Base-by-base conservation (phyloP, 2,888 invertebrate genomes). In the Trachelus iudaicus region DNA sequence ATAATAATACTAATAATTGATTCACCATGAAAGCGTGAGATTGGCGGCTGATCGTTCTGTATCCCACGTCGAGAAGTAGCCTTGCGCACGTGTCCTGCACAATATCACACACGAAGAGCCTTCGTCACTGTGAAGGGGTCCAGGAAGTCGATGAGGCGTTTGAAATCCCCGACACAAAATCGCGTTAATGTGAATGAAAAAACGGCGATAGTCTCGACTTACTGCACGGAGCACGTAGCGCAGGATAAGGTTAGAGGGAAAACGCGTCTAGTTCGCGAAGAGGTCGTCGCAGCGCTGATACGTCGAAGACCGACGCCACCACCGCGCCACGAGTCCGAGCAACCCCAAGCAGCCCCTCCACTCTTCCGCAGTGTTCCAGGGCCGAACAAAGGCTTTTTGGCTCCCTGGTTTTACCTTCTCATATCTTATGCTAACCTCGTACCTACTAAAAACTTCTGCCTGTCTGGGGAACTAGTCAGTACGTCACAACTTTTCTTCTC, bases 201-300 rank as follows among this genome's bases (percentile, higher is more conserved):
- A 33, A 31, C 71, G 31, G 15, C 71, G 31, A 33, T 9, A 31
- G 71, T 12, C 33, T 71, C 81, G 83, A 81, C 80, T 81, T 79
- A 81, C 82, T 82, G 80, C 81, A 81, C 76, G 79, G 77, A 82
- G 80, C 82, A 78, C 80, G 79, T 79, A 80, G 81, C 81, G 81
- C 78, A 84, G 82, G 83, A 84, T 84, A 83, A 87, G 85, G 85
- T 86, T 85, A 84, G 83, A 80, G 81, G 82, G 80, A 81, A 82
- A 81, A 82, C 84, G 80, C 69, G 79, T 84, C 79, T 85, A 83
- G 85, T 86, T 85, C 85, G 77, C 78, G 79, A 80, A 79, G 84
- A 84, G 86, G 82, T 81, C 89, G 88, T 82, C 83, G 85, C 84
- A 87, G 89, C 90, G 89, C 90, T 88, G 84, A 71, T 74, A 79